A percentile compares a stretch with the other conserved stretches of the same genome.
These are phyloP conservation scores for Etheostoma nigrum DNA, from an alignment of 2,797 vertebrate genomes.

Conservation along the genomic window DNA sequence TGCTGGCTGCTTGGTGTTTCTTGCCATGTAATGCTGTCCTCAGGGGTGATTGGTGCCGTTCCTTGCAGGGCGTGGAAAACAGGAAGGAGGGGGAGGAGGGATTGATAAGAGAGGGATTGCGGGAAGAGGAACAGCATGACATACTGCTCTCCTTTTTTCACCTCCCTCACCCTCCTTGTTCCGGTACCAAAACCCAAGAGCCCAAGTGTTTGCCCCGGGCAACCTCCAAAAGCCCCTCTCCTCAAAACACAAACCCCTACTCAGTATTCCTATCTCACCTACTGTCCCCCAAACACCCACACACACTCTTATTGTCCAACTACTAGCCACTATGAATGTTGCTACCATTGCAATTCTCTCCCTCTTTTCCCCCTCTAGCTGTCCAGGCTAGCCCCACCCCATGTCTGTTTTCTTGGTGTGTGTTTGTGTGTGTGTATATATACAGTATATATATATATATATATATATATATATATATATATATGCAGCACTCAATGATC, in stretches of 20 bases:
- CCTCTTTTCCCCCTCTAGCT: slow-evolving; percentile 25
- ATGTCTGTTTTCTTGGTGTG: slow-evolving; percentile 27
- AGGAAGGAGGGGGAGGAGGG: slow-evolving; percentile 12
- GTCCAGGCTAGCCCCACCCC: slow-evolving; percentile 59
- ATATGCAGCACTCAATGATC: slow-evolving; percentile 42
- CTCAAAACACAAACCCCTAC: slow-evolving; percentile 34
- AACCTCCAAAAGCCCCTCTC: slow-evolving; percentile 14
- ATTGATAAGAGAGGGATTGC: slow-evolving; percentile 53
- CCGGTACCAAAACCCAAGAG: slow-evolving; percentile 31
- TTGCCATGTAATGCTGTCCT: slow-evolving; percentile 62
- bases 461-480: background rate
- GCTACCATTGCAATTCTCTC: slow-evolving; percentile 43
- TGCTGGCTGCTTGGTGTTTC: slow-evolving; percentile 38
- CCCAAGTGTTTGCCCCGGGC: slow-evolving; percentile 9
- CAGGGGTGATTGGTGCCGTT: slow-evolving; percentile 58
- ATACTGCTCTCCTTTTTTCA: slow-evolving; percentile 48
- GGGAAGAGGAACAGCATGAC: slow-evolving; percentile 58
- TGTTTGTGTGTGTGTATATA: too few species aligned
- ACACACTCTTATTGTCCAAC: slow-evolving; percentile 12
- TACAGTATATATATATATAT: too few species aligned
- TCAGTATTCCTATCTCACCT: slow-evolving; percentile 34
- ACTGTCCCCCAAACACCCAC: slow-evolving; percentile 20
- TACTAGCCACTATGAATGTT: slow-evolving; percentile 3
- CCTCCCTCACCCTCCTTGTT: slow-evolving; percentile 12
- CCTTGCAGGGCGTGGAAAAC: slow-evolving; percentile 47